phyloP scores from a whole-genome alignment of 2,113 vertebrate species.

The Galbula dea region DNA sequence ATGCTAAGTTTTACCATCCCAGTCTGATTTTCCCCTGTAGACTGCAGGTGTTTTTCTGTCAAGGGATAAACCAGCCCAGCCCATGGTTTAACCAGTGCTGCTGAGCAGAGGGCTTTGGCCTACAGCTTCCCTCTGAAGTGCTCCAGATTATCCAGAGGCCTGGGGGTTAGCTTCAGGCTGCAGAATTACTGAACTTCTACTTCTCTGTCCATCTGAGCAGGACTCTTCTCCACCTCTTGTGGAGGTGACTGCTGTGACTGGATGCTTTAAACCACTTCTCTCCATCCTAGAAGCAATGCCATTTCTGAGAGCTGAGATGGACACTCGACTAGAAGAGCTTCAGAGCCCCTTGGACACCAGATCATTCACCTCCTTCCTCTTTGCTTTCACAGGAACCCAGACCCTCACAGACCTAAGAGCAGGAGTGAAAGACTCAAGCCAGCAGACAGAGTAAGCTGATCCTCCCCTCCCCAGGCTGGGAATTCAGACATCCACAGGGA shows the following conservation, averaged over 20 bases:
- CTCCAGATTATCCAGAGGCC: not conserved
- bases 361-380: not conserved
- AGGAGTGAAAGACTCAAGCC: slow-evolving; percentile 67
- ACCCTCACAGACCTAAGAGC: not conserved
- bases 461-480: not conserved
- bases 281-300: not conserved
- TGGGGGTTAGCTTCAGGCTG: not conserved
- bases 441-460: slow-evolving; percentile 77
- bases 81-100: not conserved
- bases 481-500: accelerated
- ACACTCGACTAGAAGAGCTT: accelerated
- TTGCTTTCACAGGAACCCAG: slow-evolving; percentile 69
- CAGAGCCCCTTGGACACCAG: accelerated
- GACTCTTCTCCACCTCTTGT: too few relatives aligned
- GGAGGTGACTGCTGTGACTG: not conserved
- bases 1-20: not conserved
- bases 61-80: not conserved
- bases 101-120: not conserved
- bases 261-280: not conserved
- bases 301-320: not conserved
- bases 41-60: not conserved
- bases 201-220: not conserved
- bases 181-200: not conserved
- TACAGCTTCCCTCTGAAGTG: not conserved
- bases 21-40: not conserved